phyloP scores from a whole-genome alignment of 1,140 invertebrate genomes.

The Augochlora pura region DNA sequence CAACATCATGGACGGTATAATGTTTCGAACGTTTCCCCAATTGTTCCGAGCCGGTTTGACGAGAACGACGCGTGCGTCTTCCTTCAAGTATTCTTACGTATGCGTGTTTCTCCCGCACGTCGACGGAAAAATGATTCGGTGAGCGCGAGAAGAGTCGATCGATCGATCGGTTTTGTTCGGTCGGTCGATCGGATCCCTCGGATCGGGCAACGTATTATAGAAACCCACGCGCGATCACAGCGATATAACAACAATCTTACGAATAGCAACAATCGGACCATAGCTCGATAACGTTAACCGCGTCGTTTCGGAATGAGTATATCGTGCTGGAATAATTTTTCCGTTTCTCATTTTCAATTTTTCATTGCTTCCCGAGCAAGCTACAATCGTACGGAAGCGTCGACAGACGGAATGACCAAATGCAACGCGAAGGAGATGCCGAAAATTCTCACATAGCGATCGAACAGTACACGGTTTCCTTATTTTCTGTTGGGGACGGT shows the following conservation, averaged over 20 bases:
- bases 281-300: constrained; percentile 72
- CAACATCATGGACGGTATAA: constrained; percentile 64
- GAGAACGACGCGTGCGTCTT: constrained; percentile 39
- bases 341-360: background rate
- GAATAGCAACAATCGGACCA: constrained; percentile 79
- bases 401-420: constrained; percentile 9
- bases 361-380: background rate
- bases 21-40: constrained; percentile 61
- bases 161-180: constrained; percentile 42
- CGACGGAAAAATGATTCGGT: constrained; percentile 41
- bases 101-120: background rate
- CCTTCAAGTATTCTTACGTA: constrained; percentile 61
- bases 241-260: constrained; percentile 80
- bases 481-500: constrained; percentile 30
- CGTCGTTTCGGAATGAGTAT: constrained; percentile 40
- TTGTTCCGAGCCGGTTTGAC: constrained; percentile 36
- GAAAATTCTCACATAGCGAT: constrained; percentile 13
- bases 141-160: constrained; percentile 56
- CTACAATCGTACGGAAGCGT: constrained; percentile 11
- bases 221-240: constrained; percentile 75
- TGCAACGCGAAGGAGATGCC: background rate
- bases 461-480: background rate
- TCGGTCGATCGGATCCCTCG: constrained; percentile 58
- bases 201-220: constrained; percentile 66
- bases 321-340: background rate